Conservation (phyloP, 2,797 vertebrate genomes). For the Cyclopterus lumpus region DNA sequence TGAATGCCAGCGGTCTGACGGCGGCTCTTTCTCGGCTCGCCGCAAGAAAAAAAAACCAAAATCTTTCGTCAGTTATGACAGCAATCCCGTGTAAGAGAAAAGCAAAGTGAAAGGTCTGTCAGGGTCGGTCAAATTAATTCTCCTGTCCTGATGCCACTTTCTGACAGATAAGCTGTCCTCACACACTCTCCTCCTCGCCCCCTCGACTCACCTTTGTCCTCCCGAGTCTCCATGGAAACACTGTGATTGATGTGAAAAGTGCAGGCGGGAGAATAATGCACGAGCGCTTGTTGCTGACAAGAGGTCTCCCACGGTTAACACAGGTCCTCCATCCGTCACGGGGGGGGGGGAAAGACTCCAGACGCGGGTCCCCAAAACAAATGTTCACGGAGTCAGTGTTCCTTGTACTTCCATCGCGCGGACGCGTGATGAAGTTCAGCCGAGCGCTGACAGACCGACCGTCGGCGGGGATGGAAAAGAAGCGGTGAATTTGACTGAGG, state of each 20-base stretch:
- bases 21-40: slow-evolving; percentile 23
- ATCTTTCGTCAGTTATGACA: too few relatives aligned
- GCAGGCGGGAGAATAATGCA: slow-evolving; percentile 65
- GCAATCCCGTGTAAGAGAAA: too few relatives aligned
- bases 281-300: slow-evolving; percentile 69
- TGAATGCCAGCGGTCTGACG: slow-evolving; percentile 28
- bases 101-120: slow-evolving; percentile 73
- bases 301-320: slow-evolving; percentile 69
- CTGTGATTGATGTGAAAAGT: slow-evolving; percentile 76
- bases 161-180: slow-evolving; percentile 71
- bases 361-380: slow-evolving; percentile 73
- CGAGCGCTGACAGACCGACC: slow-evolving; percentile 64
- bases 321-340: slow-evolving; percentile 58
- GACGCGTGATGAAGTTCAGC: slow-evolving; percentile 49
- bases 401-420: slow-evolving; percentile 51
- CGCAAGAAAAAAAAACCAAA: too few relatives aligned
- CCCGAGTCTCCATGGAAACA: slow-evolving; percentile 48
- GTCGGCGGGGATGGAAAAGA: slow-evolving; percentile 44
- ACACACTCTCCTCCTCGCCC: slow-evolving; percentile 37
- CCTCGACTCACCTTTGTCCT: slow-evolving; percentile 62
- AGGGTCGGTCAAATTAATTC: slow-evolving; percentile 72
- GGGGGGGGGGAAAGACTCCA: slow-evolving; percentile 43
- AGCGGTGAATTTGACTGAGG: slow-evolving; percentile 54
- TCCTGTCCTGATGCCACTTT: slow-evolving; percentile 63
- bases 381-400: slow-evolving; percentile 73